phyloP scores from a whole-genome alignment of 2,113 vertebrate genomes.

The Oplegnathus fasciatus region DNA sequence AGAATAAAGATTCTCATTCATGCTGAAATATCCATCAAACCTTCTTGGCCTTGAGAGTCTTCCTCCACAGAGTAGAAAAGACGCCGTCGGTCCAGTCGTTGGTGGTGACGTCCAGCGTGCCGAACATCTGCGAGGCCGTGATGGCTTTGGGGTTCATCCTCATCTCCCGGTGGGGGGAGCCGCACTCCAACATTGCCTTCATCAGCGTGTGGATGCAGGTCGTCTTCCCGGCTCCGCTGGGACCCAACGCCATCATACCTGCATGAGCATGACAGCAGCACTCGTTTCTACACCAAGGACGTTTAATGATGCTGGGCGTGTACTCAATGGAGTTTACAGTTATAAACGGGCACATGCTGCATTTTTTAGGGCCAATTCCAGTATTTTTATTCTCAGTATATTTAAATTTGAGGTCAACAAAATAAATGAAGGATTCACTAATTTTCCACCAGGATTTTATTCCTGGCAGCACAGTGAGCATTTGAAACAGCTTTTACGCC shows the following conservation, averaged over 20 bases:
- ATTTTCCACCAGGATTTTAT: too few species aligned
- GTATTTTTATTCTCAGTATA: too few species aligned
- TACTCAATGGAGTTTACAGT: too few species aligned
- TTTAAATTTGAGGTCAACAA: too few species aligned
- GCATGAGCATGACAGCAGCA: background rate
- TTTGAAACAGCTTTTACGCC: too few species aligned
- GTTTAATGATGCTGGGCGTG: too few species aligned
- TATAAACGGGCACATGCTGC: too few species aligned
- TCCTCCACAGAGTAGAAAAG: slow-evolving; percentile 91
- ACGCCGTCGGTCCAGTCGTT: slow-evolving; percentile 93
- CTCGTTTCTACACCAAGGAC: background rate
- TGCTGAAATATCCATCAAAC: slow-evolving; percentile 60
- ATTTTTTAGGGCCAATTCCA: too few species aligned
- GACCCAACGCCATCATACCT: slow-evolving; percentile 91
- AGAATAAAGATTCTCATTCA: background rate
- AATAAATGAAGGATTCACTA: too few species aligned
- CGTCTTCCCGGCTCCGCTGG: slow-evolving; percentile 89
- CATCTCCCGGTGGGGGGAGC: slow-evolving; percentile 89
- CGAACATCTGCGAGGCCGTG: slow-evolving; percentile 92
- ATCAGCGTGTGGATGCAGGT: slow-evolving; percentile 88
- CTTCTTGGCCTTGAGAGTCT: slow-evolving; percentile 90
- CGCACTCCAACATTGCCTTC: slow-evolving; percentile 89
- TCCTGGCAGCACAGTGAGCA: too few species aligned
- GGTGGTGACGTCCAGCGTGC: slow-evolving; percentile 89
- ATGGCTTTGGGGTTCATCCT: slow-evolving; percentile 93